These are phyloP conservation scores for Willowsia nigromaculata DNA, from an alignment of 2,888 invertebrate species.

Conservation along the genomic window DNA sequence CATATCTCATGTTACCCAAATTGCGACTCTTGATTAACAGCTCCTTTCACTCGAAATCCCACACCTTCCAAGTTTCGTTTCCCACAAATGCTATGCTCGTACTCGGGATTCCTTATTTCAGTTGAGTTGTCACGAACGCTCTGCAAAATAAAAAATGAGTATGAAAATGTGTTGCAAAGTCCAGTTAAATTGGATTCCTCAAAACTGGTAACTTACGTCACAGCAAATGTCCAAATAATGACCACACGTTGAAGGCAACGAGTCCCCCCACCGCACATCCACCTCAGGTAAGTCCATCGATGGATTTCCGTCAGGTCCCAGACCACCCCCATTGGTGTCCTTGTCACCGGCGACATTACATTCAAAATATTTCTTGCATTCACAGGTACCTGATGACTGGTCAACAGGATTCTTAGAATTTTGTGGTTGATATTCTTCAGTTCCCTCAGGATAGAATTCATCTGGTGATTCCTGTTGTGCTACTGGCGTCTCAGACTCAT, in stretches of 20 bases:
- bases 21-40: slow-evolving; percentile 85
- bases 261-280: slow-evolving; percentile 82
- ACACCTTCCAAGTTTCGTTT: slow-evolving; percentile 83
- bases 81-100: slow-evolving; percentile 75
- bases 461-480: not conserved
- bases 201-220: slow-evolving; percentile 79
- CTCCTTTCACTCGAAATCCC: slow-evolving; percentile 86
- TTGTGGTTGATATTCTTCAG: not conserved
- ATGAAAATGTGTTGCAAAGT: too few relatives aligned
- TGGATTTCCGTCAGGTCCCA: not conserved
- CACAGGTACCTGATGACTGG: not conserved
- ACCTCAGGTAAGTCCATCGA: slow-evolving; percentile 79
- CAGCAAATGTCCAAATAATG: slow-evolving; percentile 88
- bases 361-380: slow-evolving; percentile 40
- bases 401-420: not conserved
- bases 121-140: not conserved
- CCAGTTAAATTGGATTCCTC: too few relatives aligned
- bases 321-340: not conserved
- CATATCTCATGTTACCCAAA: too few relatives aligned
- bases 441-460: not conserved
- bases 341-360: not conserved
- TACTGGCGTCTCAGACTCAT: not conserved
- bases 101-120: slow-evolving; percentile 34
- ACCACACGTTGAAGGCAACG: slow-evolving; percentile 82
- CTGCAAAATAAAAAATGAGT: not conserved